These are phyloP conservation scores for Crotalus helleri DNA, from an alignment of 2,113 vertebrate species.

Conservation along the genomic window DNA sequence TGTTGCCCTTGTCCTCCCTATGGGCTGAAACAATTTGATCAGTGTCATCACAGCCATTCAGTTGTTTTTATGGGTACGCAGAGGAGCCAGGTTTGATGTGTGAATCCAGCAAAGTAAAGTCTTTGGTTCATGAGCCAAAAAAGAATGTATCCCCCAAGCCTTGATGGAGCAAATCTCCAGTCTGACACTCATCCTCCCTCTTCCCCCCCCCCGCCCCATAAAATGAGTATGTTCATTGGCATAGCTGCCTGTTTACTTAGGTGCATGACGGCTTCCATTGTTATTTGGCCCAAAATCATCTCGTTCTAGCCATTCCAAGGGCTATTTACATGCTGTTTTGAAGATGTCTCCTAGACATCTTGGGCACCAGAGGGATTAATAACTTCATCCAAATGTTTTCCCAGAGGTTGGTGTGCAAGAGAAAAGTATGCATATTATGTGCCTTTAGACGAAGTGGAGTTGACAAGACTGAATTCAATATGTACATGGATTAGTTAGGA, in stretches of 20 bases:
- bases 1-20: not conserved
- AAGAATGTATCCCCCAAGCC: slow-evolving; percentile 28
- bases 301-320: slow-evolving; percentile 59
- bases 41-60: not conserved
- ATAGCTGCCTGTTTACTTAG: slow-evolving; percentile 65
- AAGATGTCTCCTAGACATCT: slow-evolving; percentile 50
- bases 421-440: slow-evolving; percentile 31
- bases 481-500: not conserved
- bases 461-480: slow-evolving; percentile 20
- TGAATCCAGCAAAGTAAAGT: slow-evolving; percentile 10
- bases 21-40: not conserved
- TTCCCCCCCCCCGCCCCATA: slow-evolving; percentile 19
- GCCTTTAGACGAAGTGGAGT: slow-evolving; percentile 15
- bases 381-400: slow-evolving; percentile 51
- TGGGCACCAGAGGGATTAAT: slow-evolving; percentile 55
- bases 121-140: slow-evolving; percentile 20
- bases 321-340: slow-evolving; percentile 49
- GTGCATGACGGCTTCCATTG: slow-evolving; percentile 63
- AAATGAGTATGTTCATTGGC: slow-evolving; percentile 62
- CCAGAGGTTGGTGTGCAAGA: not conserved
- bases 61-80: not conserved
- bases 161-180: slow-evolving; percentile 32
- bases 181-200: slow-evolving; percentile 46
- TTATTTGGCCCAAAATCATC: slow-evolving; percentile 57
- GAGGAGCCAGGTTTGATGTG: not conserved